Evolutionary conservation across 2,888 invertebrate genomes (phyloP), one percentile per base, ranked within the genome.

Genomic region (Tubulanus polymorphus): DNA sequence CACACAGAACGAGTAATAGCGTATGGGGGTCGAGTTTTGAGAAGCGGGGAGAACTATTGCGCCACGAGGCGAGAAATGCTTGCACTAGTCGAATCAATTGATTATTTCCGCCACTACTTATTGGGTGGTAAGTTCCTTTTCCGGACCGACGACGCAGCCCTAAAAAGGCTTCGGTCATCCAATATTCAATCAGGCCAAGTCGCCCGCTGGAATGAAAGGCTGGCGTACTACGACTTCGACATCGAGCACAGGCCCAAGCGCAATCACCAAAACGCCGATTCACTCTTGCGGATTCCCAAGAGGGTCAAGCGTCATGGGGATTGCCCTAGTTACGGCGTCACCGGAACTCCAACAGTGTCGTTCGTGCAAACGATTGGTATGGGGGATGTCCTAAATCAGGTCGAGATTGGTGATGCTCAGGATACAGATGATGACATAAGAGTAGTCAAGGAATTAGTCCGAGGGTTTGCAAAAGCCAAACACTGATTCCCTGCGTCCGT

Each of bases 31-130:
- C 3, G 35, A 12, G 47, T 29, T 27, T 37, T 60, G n/a, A 28
- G 28, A 3, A 20, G 29, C 20, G 20, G 27, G 3, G 55, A 60
- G 47, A 47, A 35, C n/a, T 60, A 55, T 30, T 59, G 60, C 37
- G 54, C 56, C 3, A 61, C 61, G 1, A 29, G 56, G 3, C 53
- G 50, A 29, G 60, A 61, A 32, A 28, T 61, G 15, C 29, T 61
- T 30, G 60, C 56, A 3, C 48, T 60, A 18, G 53, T 59, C 6
- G 52, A 28, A 15, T 48, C 55, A 26, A 26, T 20, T 3, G 5
- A 47, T 18, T 55, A 60, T 12, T 59, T 55, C 28, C 15, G 58
- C 15, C 53, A 54, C 35, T 60, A 60, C 47, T 45, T 60, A 20
- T 26, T 57, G 12, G 57, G 57, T 3, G 32, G 49, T 20, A 54